Percentiles rank a stretch among this genome's conserved stretches.
phyloP scores from a whole-genome alignment of 2,797 vertebrate species.

The Enteromius fasciolatus region DNA sequence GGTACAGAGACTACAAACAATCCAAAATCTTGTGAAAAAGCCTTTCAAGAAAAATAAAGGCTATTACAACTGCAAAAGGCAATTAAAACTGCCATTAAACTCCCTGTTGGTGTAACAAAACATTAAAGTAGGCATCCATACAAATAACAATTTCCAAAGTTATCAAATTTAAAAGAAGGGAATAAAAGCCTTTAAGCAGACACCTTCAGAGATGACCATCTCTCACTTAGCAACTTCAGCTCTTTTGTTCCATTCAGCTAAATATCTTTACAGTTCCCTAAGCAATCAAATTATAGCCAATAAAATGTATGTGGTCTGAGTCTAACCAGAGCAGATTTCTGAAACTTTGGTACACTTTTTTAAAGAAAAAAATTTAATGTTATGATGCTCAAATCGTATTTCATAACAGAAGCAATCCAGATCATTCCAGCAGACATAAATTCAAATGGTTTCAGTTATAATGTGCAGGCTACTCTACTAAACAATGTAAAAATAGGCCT shows the following conservation, averaged over 20 bases:
- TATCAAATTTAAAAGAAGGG: not conserved
- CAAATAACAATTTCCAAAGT: not conserved
- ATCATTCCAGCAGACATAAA: not conserved
- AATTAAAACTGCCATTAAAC: no score
- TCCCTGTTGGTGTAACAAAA: not conserved
- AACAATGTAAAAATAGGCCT: not conserved
- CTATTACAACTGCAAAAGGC: no score
- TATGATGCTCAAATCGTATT: not conserved
- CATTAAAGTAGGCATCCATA: not conserved
- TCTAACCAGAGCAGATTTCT: not conserved
- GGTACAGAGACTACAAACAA: not conserved
- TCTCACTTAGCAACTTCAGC: not conserved
- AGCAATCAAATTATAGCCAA: not conserved
- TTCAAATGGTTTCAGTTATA: conserved; percentile 2
- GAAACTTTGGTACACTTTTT: not conserved
- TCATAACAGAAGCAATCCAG: not conserved
- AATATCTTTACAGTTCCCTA: not conserved
- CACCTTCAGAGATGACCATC: not conserved
- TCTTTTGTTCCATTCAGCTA: not conserved
- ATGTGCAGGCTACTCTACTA: not conserved
- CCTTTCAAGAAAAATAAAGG: no score
- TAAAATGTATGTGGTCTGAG: not conserved
- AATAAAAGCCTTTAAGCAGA: no score
- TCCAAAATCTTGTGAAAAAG: no score
- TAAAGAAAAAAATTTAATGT: not conserved